phyloP scores from a whole-genome alignment of 2,113 vertebrate species.

The Pteronura brasiliensis region DNA sequence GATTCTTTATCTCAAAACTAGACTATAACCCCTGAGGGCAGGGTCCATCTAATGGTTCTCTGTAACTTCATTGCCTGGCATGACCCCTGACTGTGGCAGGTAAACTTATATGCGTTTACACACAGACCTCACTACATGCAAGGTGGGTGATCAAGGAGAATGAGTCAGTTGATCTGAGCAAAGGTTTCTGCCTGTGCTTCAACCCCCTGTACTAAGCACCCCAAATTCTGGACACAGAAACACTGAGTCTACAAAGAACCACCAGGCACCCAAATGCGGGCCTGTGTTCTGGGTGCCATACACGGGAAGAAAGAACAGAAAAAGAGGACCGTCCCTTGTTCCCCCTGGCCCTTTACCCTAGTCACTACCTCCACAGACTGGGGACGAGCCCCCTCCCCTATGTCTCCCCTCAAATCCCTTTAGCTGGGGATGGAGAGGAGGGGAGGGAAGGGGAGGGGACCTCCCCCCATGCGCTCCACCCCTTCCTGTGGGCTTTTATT shows the following conservation, averaged over 20 bases:
- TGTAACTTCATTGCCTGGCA: background rate
- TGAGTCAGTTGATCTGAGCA: background rate
- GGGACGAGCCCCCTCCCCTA: slow-evolving; percentile 67
- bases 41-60: background rate
- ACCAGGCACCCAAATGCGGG: background rate
- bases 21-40: background rate
- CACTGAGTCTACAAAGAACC: background rate
- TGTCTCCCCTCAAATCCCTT: slow-evolving; percentile 48
- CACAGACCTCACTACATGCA: background rate
- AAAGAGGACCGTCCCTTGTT: background rate
- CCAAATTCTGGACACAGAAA: background rate
- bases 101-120: background rate
- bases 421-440: slow-evolving; percentile 19
- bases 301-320: background rate
- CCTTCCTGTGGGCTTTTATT: slow-evolving; percentile 67
- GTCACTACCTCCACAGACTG: slow-evolving; percentile 49
- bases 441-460: slow-evolving; percentile 41
- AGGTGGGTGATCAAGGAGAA: background rate
- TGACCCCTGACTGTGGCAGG: background rate
- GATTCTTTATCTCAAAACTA: background rate
- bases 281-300: background rate
- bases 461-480: slow-evolving; percentile 63
- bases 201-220: background rate
- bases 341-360: slow-evolving; percentile 1
- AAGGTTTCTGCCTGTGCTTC: background rate